Base-by-base conservation (phyloP, 2,797 vertebrate species). In the Megaceryle alcyon region DNA sequence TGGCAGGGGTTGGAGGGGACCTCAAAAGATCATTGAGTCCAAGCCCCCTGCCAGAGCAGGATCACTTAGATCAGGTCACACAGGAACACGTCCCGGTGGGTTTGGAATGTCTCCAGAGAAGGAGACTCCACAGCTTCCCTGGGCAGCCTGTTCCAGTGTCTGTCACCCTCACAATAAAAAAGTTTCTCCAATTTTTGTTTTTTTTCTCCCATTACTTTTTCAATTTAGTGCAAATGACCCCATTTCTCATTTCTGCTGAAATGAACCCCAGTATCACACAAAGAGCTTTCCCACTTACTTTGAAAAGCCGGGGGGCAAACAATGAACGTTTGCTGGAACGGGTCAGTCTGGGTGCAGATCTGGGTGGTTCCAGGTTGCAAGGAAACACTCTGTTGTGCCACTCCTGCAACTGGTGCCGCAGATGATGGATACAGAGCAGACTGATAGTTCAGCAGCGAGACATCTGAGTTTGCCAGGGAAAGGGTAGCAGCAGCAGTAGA, bases 251-350 rank as follows among this genome's bases (percentile, higher is more conserved):
- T 71, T 48, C 66, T 11, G 33, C 59, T 22, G 8, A 14, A 31
- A 0, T 8, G 66, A 73, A 92, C 76, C 3, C 51, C 46, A 28
- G 59, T 3, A 21, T 18, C 35, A 22, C 16, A 60, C 11, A 22
- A 48, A 64, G 48, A n/a, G 6, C 26, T 71, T 48, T 71, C 71
- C 5, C 2, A 66, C 98, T 98, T 97, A 99, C 99, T 99, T 97
- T 99, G 99, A 96, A 99, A 99, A 96, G 99, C 98, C 59, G 99
- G 99, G 48, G 99, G 99, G 92, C 99, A 99, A 19, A 99, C 99
- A 51, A 99, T 99, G 97, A 99, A 99, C 0, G 99, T 99, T 89
- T 99, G 99, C 94, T 99, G 99, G 98, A 99, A 99, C 56, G 99
- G 99, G 75, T 99, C 99, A 1, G 99, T 98, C 97, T 99, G 99